Evolutionary conservation across 2,797 vertebrate species (phyloP).

Genomic region (Enteromius thamalakanensis): DNA sequence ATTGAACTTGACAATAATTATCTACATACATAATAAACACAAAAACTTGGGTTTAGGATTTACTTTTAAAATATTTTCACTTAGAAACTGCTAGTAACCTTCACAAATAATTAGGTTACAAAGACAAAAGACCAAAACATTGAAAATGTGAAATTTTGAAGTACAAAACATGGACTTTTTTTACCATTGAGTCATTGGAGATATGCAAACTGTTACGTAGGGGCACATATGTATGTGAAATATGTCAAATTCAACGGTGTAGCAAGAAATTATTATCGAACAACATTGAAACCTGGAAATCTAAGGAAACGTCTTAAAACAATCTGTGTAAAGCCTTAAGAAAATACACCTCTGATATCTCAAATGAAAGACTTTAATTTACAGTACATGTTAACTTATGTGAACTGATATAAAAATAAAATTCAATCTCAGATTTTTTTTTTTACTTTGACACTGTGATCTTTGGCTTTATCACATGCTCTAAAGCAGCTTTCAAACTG

Average conservation of each 20-base stretch:
- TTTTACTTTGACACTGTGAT: background rate
- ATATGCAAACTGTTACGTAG: background rate
- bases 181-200: background rate
- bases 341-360: background rate
- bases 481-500: background rate
- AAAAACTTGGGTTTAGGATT: background rate
- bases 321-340: background rate
- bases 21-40: too few relatives aligned
- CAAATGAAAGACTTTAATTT: background rate
- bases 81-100: too few relatives aligned
- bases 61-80: background rate
- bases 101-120: background rate
- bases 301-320: background rate
- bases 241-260: background rate
- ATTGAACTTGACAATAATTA: constrained; percentile 1
- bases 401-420: background rate
- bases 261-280: background rate
- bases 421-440: background rate
- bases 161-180: background rate
- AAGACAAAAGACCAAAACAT: background rate
- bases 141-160: background rate
- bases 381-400: background rate
- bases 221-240: background rate
- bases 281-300: background rate
- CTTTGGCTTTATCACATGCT: background rate